phyloP scores from a whole-genome alignment of 2,797 vertebrate species.

The Rhinella marina region DNA sequence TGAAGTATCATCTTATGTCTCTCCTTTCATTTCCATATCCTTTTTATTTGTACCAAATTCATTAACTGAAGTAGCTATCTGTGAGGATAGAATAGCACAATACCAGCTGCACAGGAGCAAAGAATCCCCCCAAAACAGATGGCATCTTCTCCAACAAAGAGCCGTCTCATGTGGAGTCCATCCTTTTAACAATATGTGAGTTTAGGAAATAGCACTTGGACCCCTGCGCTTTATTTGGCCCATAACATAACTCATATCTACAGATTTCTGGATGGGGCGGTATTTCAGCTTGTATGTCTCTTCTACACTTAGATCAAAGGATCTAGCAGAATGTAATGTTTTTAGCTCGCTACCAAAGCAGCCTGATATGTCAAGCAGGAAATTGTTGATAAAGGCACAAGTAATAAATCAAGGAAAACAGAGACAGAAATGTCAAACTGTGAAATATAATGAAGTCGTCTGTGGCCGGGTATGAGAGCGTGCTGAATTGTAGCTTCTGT shows the following conservation, averaged over 20 bases:
- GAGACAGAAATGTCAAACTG: constrained; percentile 33
- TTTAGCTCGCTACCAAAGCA: not conserved
- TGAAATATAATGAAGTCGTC: constrained; percentile 32
- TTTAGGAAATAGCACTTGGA: constrained; percentile 38
- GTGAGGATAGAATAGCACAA: not conserved
- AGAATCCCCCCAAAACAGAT: constrained; percentile 21
- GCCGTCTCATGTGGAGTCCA: not conserved
- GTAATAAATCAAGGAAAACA: constrained; percentile 31
- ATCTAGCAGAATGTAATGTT: not conserved
- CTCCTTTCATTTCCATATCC: not conserved
- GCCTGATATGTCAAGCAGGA: constrained; percentile 48
- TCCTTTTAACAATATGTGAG: constrained; percentile 26
- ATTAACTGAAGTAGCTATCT: not conserved
- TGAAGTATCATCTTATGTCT: not conserved
- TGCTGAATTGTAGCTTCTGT: constrained; percentile 4
- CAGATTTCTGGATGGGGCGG: not conserved
- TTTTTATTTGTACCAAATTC: not conserved
- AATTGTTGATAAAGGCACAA: constrained; percentile 32
- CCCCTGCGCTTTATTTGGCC: constrained; percentile 26
- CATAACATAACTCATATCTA: not conserved
- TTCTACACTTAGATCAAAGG: constrained; percentile 25
- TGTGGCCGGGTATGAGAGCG: not conserved
- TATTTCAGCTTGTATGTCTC: not conserved
- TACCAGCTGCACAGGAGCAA: constrained; percentile 7
- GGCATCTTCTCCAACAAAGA: constrained; percentile 3